Conservation (phyloP, 2,113 vertebrate genomes). For the Onychostruthus taczanowskii region DNA sequence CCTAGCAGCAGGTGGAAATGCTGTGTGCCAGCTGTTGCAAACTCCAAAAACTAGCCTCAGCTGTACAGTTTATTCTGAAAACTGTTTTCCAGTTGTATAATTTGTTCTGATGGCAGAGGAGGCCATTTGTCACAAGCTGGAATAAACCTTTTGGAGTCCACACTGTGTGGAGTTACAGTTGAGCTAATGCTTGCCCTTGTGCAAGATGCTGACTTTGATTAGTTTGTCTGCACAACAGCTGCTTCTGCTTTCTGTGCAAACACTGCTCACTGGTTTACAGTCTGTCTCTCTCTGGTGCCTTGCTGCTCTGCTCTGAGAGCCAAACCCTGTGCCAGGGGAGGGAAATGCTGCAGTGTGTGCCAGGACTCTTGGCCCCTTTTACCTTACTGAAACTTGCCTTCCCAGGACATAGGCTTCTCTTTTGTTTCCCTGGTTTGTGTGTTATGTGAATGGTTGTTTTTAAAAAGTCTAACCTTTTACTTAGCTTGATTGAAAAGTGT, state of each 20-base stretch:
- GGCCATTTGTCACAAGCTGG: not conserved
- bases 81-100: not conserved
- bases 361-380: not conserved
- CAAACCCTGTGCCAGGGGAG: rapidly evolving
- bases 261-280: not conserved
- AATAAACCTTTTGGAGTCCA: not conserved
- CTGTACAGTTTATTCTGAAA: not conserved
- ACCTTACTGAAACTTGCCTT: not conserved
- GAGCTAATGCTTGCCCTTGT: not conserved
- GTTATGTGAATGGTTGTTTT: not conserved
- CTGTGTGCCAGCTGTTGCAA: not conserved
- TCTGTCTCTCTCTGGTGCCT: not conserved
- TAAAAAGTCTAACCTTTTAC: not conserved
- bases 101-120: not conserved
- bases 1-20: not conserved
- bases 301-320: not conserved
- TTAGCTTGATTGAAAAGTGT: not conserved
- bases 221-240: not conserved
- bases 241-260: not conserved
- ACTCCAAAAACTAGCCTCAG: not conserved
- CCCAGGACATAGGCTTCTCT: not conserved
- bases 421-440: not conserved
- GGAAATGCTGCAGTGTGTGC: not conserved
- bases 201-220: not conserved
- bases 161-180: not conserved